Base-by-base conservation (phyloP, 2,888 invertebrate genomes). In the Drosophila anomalipes region DNA sequence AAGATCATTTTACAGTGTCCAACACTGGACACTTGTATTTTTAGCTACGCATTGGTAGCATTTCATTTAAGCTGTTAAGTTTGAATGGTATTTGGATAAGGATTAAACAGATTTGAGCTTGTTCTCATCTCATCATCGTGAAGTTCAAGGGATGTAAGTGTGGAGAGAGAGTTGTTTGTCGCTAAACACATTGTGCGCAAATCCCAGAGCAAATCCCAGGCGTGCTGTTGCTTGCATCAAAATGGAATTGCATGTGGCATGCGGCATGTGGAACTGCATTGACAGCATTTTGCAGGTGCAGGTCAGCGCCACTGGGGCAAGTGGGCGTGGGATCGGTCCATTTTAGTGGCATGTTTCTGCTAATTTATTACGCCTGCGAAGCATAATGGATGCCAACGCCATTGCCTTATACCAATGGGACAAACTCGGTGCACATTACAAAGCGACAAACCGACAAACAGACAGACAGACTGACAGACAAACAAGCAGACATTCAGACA, bases 281-380 rank as follows among this genome's bases (percentile, higher is more conserved):
- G 89, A 90, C 83, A 88, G 89, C 88, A 90, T 76, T 90, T 88
- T 83, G 79, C 78, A 77, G 74, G 77, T 61, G 80, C 69, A 69
- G 77, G 71, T 73, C 83, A 77, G 64, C 57, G 70, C 69, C 70
- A 62, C 41, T 64, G 78, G 79, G 68, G 59, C 67, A 70, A 71
- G 66, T 74, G 78, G 81, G 85, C 80, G 81, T 79, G 88, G 12
- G 32, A 32, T 6, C 44, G 32, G 58, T 44, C 74, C 90, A 88
- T 88, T 90, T 88, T 86, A 89, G 89, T 90, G 86, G 86, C 89
- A 88, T 86, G 86, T 87, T 87, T 90, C 86, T 88, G 82, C 86
- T 90, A 90, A 87, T 87, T 90, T 87, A 90, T 87, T 90, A 77
- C 90, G 82, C 90, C 86, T 86, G 86, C 77, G 90, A 87, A 82